phyloP scores from a whole-genome alignment of 2,113 vertebrate species.

The Balaenoptera acutorostrata region DNA sequence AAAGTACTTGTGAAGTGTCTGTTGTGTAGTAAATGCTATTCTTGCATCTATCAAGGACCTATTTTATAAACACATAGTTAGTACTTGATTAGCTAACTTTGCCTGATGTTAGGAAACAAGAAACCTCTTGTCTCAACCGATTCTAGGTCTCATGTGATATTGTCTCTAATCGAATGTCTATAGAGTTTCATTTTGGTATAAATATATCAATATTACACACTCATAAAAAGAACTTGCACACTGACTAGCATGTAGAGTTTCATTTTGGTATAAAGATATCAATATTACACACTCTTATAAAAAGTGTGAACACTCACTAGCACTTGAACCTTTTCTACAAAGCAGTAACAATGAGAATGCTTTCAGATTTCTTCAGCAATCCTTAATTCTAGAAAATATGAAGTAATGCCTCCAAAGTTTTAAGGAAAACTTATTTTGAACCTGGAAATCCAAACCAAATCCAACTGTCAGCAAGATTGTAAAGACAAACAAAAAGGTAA shows the following conservation, averaged over 20 bases:
- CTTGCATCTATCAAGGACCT: neutral
- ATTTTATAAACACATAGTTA: neutral
- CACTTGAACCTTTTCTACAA: neutral
- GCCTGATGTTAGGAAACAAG: neutral
- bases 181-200: neutral
- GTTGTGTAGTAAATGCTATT: neutral
- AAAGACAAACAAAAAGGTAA: neutral
- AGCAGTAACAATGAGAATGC: neutral
- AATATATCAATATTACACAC: neutral
- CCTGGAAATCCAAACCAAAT: neutral
- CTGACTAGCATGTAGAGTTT: neutral
- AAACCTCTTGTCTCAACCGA: neutral
- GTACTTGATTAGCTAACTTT: neutral
- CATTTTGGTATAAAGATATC: no score
- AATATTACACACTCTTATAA: neutral
- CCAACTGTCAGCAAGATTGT: neutral
- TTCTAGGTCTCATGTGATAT: neutral
- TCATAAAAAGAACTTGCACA: neutral
- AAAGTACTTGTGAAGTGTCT: neutral
- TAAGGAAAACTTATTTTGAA: neutral
- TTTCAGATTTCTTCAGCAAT: neutral
- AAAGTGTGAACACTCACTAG: neutral
- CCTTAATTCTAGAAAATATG: neutral
- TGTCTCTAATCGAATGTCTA: neutral
- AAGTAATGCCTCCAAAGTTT: neutral